Conservation (phyloP, 2,888 invertebrate species). For the Ophonus ardosiacus region DNA sequence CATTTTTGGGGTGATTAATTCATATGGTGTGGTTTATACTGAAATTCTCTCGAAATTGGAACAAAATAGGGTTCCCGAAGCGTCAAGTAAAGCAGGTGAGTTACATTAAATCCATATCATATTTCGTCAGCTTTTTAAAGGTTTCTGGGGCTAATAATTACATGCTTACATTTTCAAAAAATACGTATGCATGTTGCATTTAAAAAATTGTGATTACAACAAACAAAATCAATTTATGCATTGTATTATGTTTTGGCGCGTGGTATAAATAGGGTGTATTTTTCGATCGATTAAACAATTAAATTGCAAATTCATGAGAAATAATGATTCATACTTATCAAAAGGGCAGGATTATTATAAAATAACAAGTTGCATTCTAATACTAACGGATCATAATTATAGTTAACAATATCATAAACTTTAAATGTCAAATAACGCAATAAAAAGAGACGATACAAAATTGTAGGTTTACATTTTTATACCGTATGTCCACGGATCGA, state of each 20-base stretch:
- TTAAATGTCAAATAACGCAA: neutral
- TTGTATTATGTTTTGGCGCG: constrained; percentile 7
- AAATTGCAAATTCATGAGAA: neutral
- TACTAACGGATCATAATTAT: constrained; percentile 5
- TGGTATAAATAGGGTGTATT: neutral
- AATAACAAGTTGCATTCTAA: neutral
- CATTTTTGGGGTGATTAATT: constrained; percentile 93
- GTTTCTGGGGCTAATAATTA: constrained; percentile 16
- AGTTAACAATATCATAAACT: constrained; percentile 10
- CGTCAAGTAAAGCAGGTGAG: constrained; percentile 91
- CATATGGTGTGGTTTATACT: constrained; percentile 88
- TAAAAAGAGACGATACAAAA: constrained; percentile 7
- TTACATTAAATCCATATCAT: constrained; percentile 66
- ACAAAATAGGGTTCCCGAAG: constrained; percentile 82
- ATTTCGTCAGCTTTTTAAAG: constrained; percentile 56
- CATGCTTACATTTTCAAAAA: neutral
- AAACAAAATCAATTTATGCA: too few species aligned
- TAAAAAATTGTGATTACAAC: neutral
- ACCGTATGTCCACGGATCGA: too few species aligned
- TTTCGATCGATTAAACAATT: constrained; percentile 9
- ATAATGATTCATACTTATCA: constrained; percentile 16
- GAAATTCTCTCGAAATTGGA: constrained; percentile 82
- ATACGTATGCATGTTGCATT: constrained; percentile 11
- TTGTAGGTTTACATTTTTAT: neutral
- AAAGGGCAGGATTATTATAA: constrained; percentile 1